Conservation (phyloP, 1,140 invertebrate species). For the Coboldia fuscipes region DNA sequence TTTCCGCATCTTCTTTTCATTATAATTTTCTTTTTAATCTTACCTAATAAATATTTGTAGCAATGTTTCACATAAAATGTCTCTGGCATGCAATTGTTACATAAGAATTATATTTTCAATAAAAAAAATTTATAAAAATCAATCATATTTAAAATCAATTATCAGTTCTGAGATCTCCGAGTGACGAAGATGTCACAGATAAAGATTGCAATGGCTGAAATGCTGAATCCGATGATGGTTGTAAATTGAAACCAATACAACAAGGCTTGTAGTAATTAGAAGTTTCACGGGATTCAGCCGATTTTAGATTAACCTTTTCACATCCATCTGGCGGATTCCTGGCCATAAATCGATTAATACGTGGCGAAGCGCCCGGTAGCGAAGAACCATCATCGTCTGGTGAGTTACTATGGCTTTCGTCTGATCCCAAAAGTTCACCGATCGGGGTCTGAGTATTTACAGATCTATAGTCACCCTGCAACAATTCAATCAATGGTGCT, state of each 20-base stretch:
- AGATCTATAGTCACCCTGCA: conserved; percentile 38
- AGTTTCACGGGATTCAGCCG: conserved; percentile 1
- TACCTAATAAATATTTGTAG: too few relatives aligned
- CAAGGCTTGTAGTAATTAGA: conserved; percentile 7
- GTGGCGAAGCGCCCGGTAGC: conserved; percentile 44
- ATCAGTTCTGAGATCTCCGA: too few relatives aligned
- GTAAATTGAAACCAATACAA: conserved; percentile 49
- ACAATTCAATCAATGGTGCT: conserved; percentile 55
- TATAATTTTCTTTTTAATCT: too few relatives aligned
- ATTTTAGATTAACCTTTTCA: conserved; percentile 37
- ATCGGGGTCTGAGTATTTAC: conserved; percentile 69
- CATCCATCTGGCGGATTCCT: conserved; percentile 73
- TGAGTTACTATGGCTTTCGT: conserved; percentile 7
- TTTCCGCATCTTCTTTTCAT: too few relatives aligned
- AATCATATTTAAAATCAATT: too few relatives aligned
- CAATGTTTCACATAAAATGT: too few relatives aligned
- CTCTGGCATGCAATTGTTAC: too few relatives aligned
- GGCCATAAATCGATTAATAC: conserved; percentile 63
- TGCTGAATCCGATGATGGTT: conserved; percentile 58
- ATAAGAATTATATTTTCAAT: too few relatives aligned
- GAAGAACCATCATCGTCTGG: conserved; percentile 15
- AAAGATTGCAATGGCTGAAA: conserved; percentile 53
- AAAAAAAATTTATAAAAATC: too few relatives aligned
- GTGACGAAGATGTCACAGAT: too few relatives aligned
- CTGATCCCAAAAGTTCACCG: conserved; percentile 12